Conservation (phyloP, 1,140 invertebrate genomes). For the Trachymyrmex septentrionalis region DNA sequence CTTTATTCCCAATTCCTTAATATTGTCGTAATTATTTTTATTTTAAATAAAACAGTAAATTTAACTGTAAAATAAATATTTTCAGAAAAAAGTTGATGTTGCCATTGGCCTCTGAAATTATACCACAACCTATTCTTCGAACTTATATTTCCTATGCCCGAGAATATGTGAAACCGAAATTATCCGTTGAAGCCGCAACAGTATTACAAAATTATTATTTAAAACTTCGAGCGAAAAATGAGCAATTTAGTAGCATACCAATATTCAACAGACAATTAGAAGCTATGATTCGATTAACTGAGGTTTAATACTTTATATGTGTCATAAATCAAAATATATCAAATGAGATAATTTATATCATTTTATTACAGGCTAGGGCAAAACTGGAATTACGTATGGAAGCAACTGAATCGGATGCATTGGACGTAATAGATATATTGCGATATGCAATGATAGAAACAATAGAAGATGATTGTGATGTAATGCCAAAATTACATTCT, state of each 20-base stretch:
- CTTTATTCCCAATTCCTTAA: background rate
- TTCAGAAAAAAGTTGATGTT: conserved; percentile 88
- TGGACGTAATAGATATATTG: conserved; percentile 95
- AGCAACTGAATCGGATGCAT: conserved; percentile 93
- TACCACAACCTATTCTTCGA: conserved; percentile 92
- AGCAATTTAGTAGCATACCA: conserved; percentile 88
- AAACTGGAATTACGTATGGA: conserved; percentile 93
- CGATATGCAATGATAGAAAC: conserved; percentile 93
- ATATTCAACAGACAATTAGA: conserved; percentile 95
- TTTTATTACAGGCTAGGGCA: conserved; percentile 90
- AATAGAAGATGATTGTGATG: conserved; percentile 88
- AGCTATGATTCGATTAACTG: conserved; percentile 95
- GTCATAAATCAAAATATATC: background rate
- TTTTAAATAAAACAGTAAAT: background rate
- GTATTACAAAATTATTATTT: conserved; percentile 94
- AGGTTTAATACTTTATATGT: conserved; percentile 86
- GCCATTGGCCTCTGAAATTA: conserved; percentile 87
- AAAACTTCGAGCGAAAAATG: conserved; percentile 90
- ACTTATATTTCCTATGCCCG: conserved; percentile 97
- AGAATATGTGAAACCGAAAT: conserved; percentile 94
- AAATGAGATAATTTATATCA: conserved; percentile 28
- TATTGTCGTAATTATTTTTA: background rate
- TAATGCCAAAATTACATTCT: conserved; percentile 40
- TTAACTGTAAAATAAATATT: conserved; percentile 63
- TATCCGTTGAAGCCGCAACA: conserved; percentile 90